These are phyloP conservation scores for Papilio polyxenes DNA, from an alignment of 1,140 invertebrate species.

Conservation along the genomic window DNA sequence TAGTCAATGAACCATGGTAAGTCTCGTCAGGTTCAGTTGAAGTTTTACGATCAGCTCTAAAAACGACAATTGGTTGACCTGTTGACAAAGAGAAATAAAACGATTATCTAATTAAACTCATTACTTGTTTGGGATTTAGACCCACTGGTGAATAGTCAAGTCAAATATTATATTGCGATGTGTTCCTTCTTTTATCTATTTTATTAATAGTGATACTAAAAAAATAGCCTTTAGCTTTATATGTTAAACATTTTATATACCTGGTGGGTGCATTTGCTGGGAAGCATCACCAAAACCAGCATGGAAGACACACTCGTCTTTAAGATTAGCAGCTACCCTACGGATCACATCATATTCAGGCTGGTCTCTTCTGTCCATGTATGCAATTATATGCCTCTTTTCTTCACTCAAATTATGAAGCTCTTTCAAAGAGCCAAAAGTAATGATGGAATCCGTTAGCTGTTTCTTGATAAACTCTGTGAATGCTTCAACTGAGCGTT, in stretches of 20 bases:
- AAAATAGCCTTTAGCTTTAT: neutral
- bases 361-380: slow-evolving; percentile 92
- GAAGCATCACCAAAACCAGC: slow-evolving; percentile 94
- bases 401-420: slow-evolving; percentile 91
- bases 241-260: slow-evolving; percentile 53
- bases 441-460: slow-evolving; percentile 93
- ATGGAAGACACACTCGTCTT: slow-evolving; percentile 98
- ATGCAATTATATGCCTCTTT: slow-evolving; percentile 96
- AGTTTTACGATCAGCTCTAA: slow-evolving; percentile 88
- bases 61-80: slow-evolving; percentile 82
- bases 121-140: too few relatives aligned
- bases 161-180: too few relatives aligned
- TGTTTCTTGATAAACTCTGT: slow-evolving; percentile 94
- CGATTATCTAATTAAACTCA: neutral
- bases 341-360: slow-evolving; percentile 90
- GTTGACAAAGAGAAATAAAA: neutral
- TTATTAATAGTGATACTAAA: neutral
- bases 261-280: slow-evolving; percentile 90
- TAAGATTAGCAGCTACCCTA: slow-evolving; percentile 92
- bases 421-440: slow-evolving; percentile 88
- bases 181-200: too few relatives aligned
- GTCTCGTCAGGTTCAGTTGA: slow-evolving; percentile 92
- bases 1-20: slow-evolving; percentile 85
- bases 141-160: too few relatives aligned
- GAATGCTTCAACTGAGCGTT: slow-evolving; percentile 89